These are phyloP conservation scores for Loriculus beryllinus DNA, from an alignment of 2,797 vertebrate genomes.

Conservation along the genomic window DNA sequence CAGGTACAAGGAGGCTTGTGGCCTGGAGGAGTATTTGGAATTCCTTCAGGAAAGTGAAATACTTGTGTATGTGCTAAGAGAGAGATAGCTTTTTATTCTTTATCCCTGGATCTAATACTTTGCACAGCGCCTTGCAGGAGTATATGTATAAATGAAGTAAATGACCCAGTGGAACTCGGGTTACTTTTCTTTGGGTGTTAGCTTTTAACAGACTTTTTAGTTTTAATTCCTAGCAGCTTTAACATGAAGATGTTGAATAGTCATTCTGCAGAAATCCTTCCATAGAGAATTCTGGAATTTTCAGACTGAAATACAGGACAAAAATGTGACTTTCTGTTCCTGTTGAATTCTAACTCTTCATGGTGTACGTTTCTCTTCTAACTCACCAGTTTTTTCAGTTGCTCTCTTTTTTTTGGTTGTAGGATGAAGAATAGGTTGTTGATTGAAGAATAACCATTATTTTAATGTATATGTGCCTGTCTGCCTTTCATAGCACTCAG, in stretches of 20 bases:
- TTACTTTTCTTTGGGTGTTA: not conserved
- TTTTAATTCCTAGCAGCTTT: not conserved
- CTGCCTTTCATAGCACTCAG: not conserved
- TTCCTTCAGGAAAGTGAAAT: not conserved
- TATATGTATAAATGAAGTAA: not conserved
- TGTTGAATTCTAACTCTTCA: not conserved
- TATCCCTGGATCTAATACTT: not conserved
- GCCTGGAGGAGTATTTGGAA: not conserved
- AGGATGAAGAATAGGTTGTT: not conserved
- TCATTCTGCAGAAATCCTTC: not conserved
- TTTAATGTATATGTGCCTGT: not conserved
- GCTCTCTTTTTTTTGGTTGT: not conserved
- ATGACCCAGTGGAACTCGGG: accelerated
- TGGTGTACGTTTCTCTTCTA: not conserved
- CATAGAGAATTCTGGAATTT: not conserved
- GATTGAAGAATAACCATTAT: not conserved
- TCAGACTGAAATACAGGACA: not conserved
- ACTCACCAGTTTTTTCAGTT: not conserved
- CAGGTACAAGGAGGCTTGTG: not conserved
- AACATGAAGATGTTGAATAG: not conserved
- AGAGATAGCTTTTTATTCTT: not conserved
- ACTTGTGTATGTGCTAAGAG: not conserved
- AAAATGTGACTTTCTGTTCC: not conserved
- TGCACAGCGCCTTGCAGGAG: not conserved
- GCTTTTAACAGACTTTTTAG: not conserved